Evolutionary conservation across 2,888 invertebrate genomes (phyloP).

Genomic region (Eilema griseolum): DNA sequence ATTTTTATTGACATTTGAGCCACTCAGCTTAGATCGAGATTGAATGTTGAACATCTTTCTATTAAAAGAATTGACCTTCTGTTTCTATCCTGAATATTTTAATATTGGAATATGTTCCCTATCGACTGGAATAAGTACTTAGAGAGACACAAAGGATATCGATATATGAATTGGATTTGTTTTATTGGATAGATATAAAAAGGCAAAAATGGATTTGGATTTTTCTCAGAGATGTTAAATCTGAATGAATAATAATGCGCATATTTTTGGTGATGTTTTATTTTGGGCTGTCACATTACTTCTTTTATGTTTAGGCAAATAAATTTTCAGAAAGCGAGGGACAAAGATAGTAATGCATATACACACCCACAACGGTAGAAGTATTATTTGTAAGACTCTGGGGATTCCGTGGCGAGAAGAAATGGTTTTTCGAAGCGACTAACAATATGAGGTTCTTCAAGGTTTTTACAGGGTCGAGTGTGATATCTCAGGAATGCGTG

Average conservation of each 20-base stretch:
- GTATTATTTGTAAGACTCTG: background rate
- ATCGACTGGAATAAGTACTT: background rate
- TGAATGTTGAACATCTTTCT: too few species aligned
- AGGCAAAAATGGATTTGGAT: constrained; percentile 13
- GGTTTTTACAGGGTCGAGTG: too few species aligned
- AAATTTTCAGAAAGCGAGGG: background rate
- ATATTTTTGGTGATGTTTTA: background rate
- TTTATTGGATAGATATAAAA: constrained; percentile 13
- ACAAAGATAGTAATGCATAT: background rate
- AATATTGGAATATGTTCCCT: background rate
- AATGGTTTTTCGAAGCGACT: too few species aligned
- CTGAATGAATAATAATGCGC: background rate
- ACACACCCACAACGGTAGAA: background rate
- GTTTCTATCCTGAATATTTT: background rate
- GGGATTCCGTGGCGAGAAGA: background rate
- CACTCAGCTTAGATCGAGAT: too few species aligned
- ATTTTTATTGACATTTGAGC: too few species aligned
- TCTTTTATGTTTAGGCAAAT: background rate
- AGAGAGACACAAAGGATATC: constrained; percentile 17
- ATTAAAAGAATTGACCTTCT: too few species aligned
- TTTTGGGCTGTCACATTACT: background rate
- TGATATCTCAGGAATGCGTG: too few species aligned
- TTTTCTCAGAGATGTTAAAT: background rate
- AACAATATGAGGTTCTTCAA: too few species aligned
- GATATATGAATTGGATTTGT: constrained; percentile 9